Evolutionary conservation across 92 coral and sea anemone genomes (phyloP).

Genomic region (Parazoanthus darwini): DNA sequence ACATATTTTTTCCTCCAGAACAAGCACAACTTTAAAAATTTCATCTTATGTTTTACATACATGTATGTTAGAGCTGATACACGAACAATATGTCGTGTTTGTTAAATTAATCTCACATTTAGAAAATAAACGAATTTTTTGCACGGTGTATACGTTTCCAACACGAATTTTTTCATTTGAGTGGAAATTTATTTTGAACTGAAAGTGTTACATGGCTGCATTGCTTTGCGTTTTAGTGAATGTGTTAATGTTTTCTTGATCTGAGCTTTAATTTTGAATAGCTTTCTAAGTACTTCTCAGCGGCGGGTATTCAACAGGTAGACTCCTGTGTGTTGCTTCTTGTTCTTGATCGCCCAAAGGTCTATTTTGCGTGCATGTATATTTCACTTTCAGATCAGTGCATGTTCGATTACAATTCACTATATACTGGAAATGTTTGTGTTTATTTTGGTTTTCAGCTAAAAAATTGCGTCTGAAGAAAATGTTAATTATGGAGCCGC

Average conservation of each 20-base stretch:
- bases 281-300: not conserved
- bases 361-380: not conserved
- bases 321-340: not conserved
- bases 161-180: not conserved
- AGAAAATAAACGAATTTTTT: not conserved
- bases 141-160: too few species aligned
- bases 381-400: not conserved
- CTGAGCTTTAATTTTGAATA: too few species aligned
- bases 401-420: not conserved
- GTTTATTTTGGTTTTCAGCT: not conserved
- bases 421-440: not conserved
- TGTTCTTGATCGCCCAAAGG: not conserved
- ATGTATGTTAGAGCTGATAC: too few species aligned
- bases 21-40: too few species aligned
- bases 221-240: not conserved
- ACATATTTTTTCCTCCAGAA: too few species aligned
- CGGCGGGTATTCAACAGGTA: not conserved
- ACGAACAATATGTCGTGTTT: constrained; percentile 16
- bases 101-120: constrained; percentile 4
- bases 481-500: not conserved
- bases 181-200: not conserved
- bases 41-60: too few species aligned
- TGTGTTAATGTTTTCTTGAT: not conserved
- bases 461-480: constrained; percentile 1
- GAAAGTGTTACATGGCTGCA: not conserved